Conservation (phyloP, 1,140 invertebrate species). For the Achroia grisella region DNA sequence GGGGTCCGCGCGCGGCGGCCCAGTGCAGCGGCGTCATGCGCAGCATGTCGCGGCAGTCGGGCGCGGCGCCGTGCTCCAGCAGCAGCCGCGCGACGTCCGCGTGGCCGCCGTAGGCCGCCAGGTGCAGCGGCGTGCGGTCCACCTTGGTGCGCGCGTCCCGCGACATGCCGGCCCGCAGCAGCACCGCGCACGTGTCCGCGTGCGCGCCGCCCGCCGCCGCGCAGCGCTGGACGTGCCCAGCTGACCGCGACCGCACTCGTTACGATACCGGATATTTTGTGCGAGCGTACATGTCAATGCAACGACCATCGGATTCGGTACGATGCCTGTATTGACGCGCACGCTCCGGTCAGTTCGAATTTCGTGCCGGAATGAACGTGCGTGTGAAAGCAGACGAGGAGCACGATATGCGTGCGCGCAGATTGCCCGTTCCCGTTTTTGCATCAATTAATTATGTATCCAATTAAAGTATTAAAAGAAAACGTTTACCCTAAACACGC, state of each 20-base stretch:
- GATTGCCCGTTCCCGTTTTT: no score
- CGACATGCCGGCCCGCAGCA: conserved; percentile 89
- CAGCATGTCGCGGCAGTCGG: conserved; percentile 84
- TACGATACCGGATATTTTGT: no score
- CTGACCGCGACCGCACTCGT: conserved; percentile 72
- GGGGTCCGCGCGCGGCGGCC: conserved; percentile 90
- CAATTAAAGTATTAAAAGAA: no score
- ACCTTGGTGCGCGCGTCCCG: conserved; percentile 94
- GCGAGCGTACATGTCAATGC: no score
- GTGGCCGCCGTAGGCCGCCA: conserved; percentile 92
- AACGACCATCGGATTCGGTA: no score
- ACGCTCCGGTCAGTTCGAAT: no score
- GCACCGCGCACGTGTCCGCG: conserved; percentile 85
- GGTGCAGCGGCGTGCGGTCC: conserved; percentile 91
- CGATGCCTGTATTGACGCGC: no score
- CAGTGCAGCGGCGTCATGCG: conserved; percentile 96
- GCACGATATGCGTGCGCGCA: no score
- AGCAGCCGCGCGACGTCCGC: conserved; percentile 84
- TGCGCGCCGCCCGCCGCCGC: conserved; percentile 90
- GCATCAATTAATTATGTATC: no score
- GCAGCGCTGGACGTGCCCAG: conserved; percentile 93
- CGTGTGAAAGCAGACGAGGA: no score
- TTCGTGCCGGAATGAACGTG: no score
- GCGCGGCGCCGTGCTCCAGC: conserved; percentile 85
- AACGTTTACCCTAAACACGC: no score